A percentile compares a stretch with the other conserved stretches of the same genome.
phyloP scores from a whole-genome alignment of 2,797 vertebrate species.

The Setipinna tenuifilis region DNA sequence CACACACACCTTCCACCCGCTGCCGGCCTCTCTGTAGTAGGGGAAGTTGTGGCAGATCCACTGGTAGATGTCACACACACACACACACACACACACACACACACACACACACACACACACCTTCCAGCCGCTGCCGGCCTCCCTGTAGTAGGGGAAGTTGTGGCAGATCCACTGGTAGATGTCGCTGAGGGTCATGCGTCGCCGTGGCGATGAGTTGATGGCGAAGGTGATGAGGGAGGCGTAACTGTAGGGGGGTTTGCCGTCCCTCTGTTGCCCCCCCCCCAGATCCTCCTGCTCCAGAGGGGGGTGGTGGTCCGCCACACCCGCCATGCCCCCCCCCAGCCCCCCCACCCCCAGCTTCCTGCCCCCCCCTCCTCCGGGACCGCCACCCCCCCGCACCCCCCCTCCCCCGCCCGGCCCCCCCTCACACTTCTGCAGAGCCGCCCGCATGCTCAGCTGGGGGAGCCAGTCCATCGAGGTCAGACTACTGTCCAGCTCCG shows the following conservation, averaged over 20 bases:
- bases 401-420: conserved; percentile 67
- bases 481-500: conserved; percentile 87
- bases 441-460: conserved; percentile 84
- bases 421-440: conserved; percentile 79
- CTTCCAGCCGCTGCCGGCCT: conserved; percentile 89
- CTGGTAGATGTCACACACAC: conserved; percentile 83
- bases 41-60: conserved; percentile 92
- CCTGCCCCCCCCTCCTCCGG: conserved; percentile 71
- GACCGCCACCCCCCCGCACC: conserved; percentile 57
- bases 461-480: conserved; percentile 91
- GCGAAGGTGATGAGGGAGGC: conserved; percentile 89
- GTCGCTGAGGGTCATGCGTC: conserved; percentile 89
- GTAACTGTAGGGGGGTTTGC: conserved; percentile 89
- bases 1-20: conserved; percentile 81
- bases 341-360: conserved; percentile 67
- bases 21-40: conserved; percentile 86
- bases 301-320: conserved; percentile 80
- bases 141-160: conserved; percentile 88
- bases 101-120: conserved; percentile 58
- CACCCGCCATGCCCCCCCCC: conserved; percentile 74
- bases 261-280: conserved; percentile 78
- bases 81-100: too few relatives aligned
- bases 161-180: conserved; percentile 92
- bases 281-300: conserved; percentile 85
- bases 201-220: conserved; percentile 86